Conservation (phyloP, 2,113 vertebrate species). For the Hippoglossus stenolepis region DNA sequence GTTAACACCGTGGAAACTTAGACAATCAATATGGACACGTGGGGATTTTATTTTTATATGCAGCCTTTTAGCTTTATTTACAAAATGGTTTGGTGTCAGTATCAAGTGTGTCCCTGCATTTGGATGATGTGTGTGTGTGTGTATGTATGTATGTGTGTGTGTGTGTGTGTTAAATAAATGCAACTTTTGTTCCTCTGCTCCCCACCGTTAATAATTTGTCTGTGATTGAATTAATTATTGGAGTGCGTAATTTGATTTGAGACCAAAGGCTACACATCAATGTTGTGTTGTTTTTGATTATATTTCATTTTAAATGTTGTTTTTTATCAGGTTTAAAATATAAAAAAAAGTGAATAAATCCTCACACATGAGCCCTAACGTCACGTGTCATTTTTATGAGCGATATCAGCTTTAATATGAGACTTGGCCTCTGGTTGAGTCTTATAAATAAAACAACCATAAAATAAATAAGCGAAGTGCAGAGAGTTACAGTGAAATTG, state of each 20-base stretch:
- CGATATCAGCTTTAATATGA: not conserved
- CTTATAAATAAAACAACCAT: not conserved
- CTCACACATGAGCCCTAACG: not conserved
- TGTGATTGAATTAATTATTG: not conserved
- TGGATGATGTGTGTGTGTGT: not conserved
- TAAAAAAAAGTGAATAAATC: too few relatives aligned
- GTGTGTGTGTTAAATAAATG: not conserved
- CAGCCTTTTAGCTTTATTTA: constrained; percentile 44
- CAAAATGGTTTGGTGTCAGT: constrained; percentile 27
- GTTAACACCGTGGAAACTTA: not conserved
- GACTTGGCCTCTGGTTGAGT: not conserved
- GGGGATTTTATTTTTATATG: constrained; percentile 46
- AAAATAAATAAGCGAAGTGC: constrained; percentile 13
- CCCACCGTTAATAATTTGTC: not conserved
- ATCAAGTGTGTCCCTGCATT: constrained; percentile 5
- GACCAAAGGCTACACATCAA: not conserved
- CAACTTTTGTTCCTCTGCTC: not conserved
- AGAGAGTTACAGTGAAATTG: not conserved
- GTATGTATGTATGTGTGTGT: constrained; percentile 8
- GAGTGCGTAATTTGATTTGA: not conserved
- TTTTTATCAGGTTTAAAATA: too few relatives aligned
- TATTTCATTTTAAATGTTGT: not conserved
- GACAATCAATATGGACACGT: constrained; percentile 2
- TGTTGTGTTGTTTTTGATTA: not conserved
- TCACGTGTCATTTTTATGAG: not conserved